These are phyloP conservation scores for Aegithalos caudatus DNA, from an alignment of 2,113 vertebrate species.

Conservation along the genomic window DNA sequence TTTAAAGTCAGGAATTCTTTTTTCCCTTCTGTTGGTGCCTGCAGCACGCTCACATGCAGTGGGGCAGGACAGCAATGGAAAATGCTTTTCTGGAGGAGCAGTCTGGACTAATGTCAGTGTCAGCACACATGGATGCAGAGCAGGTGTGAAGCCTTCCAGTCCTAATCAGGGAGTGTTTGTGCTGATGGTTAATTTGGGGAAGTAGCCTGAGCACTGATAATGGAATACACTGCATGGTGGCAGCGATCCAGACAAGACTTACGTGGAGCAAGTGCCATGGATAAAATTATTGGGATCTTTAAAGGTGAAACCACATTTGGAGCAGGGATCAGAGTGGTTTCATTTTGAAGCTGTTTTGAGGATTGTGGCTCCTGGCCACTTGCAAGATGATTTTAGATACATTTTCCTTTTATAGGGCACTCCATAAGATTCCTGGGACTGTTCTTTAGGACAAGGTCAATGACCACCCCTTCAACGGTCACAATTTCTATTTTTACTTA, in stretches of 20 bases:
- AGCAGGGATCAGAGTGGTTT: not conserved
- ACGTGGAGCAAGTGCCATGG: not conserved
- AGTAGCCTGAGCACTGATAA: not conserved
- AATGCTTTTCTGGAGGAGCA: not conserved
- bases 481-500: not conserved
- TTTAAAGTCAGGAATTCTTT: not conserved
- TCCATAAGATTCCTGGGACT: not conserved
- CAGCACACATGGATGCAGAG: not conserved
- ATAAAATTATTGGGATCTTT: not conserved
- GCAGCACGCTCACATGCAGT: fast-evolving
- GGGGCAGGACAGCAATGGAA: not conserved
- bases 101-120: not conserved
- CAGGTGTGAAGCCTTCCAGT: not conserved
- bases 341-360: not conserved
- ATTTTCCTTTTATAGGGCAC: not conserved
- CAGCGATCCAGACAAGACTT: not conserved
- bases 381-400: not conserved
- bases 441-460: not conserved
- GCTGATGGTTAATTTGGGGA: constrained; percentile 25
- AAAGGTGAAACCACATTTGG: not conserved
- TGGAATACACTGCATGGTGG: not conserved
- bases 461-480: not conserved
- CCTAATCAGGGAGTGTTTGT: not conserved
- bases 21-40: not conserved
- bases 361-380: not conserved